Conservation (phyloP, 1,140 invertebrate genomes). For the Drosophila pectinifera region DNA sequence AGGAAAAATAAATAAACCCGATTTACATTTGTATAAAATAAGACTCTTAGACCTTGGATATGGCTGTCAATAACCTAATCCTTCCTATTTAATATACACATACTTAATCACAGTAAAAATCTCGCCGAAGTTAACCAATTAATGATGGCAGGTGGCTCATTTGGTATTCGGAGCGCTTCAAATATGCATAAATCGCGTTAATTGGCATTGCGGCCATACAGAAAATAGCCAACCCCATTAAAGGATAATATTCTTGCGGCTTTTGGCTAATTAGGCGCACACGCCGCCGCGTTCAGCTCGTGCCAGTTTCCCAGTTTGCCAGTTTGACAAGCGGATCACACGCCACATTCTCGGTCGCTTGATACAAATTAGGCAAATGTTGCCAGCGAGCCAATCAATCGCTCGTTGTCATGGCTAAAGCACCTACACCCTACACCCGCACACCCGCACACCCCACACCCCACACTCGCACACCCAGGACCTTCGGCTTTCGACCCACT, state of each 20-base stretch:
- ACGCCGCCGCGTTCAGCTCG: slow-evolving; percentile 25
- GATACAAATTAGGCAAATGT: slow-evolving; percentile 69
- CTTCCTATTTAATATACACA: not conserved
- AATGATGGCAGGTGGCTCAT: slow-evolving; percentile 2
- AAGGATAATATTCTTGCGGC: slow-evolving; percentile 63
- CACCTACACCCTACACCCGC: slow-evolving; percentile 27
- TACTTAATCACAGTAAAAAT: slow-evolving; percentile 12
- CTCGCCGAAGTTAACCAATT: slow-evolving; percentile 14
- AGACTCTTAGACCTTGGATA: not conserved
- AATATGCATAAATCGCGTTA: slow-evolving; percentile 64
- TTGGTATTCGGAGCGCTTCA: slow-evolving; percentile 9
- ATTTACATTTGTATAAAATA: not conserved
- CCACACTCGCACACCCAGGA: not conserved
- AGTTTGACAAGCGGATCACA: slow-evolving; percentile 60
- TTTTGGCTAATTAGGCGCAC: slow-evolving; percentile 63
- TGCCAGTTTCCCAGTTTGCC: not conserved
- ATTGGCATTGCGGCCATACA: slow-evolving; percentile 49
- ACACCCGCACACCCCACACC: not conserved
- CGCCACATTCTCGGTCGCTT: slow-evolving; percentile 30
- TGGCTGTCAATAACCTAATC: not conserved
- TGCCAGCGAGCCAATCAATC: slow-evolving; percentile 30
- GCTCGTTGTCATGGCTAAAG: slow-evolving; percentile 58
- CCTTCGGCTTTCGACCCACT: slow-evolving; percentile 6
- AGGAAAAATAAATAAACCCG: not conserved
- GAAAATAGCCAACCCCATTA: slow-evolving; percentile 34